Percentiles rank a stretch among this genome's conserved stretches.
phyloP scores from a whole-genome alignment of 2,888 invertebrate species.

The Glomeris marginata region DNA sequence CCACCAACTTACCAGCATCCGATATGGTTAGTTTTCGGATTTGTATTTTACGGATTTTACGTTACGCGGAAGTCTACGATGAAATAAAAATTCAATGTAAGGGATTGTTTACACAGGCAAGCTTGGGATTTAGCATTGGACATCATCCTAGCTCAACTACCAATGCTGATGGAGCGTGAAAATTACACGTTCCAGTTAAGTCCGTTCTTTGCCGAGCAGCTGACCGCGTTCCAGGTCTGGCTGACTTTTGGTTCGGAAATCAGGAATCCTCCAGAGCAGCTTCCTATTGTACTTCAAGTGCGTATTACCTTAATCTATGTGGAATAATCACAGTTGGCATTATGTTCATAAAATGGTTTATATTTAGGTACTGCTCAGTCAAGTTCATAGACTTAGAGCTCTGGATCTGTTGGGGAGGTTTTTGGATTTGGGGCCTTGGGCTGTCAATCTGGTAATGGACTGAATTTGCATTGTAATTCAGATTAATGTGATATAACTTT shows the following conservation, averaged over 20 bases:
- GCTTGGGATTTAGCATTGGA: conserved; percentile 98
- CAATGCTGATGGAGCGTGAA: conserved; percentile 30
- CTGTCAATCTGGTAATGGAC: conserved; percentile 63
- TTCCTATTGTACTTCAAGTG: conserved; percentile 94
- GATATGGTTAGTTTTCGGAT: conserved; percentile 36
- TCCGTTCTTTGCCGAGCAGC: conserved; percentile 92
- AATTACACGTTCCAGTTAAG: conserved; percentile 41
- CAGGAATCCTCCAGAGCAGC: conserved; percentile 81
- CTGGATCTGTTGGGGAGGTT: conserved; percentile 83
- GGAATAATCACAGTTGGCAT: too few relatives aligned
- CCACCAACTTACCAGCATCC: conserved; percentile 67
- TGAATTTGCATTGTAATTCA: neutral
- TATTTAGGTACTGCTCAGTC: conserved; percentile 40
- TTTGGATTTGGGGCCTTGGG: conserved; percentile 89
- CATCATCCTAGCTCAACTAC: conserved; percentile 79
- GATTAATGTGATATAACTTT: neutral
- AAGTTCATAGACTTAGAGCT: conserved; percentile 82
- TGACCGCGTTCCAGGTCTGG: conserved; percentile 96
- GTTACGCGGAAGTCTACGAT: too few relatives aligned
- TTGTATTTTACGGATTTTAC: neutral
- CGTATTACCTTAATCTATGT: too few relatives aligned
- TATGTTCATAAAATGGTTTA: conserved; percentile 1
- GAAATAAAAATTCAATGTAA: too few relatives aligned
- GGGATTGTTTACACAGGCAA: conserved; percentile 42
- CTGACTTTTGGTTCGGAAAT: conserved; percentile 59